Evolutionary conservation across 2,888 invertebrate species (phyloP).

Genomic region (Eremobia ochroleuca): DNA sequence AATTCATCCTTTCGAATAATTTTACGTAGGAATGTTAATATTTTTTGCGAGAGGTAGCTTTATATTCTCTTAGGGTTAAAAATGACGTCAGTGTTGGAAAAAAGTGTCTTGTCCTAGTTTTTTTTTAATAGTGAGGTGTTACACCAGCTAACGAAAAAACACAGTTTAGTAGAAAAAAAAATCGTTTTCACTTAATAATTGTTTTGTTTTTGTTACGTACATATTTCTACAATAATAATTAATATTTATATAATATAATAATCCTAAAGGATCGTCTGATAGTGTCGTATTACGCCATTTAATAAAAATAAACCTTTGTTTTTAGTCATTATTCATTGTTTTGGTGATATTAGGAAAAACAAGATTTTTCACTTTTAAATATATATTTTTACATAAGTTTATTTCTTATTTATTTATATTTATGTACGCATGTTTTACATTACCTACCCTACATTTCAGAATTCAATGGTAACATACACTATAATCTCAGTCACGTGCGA

Average conservation of each 20-base stretch:
- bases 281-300: too few species aligned
- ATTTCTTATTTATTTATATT: background rate
- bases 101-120: background rate
- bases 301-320: too few species aligned
- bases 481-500: slow-evolving; percentile 40
- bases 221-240: background rate
- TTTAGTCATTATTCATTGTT: too few species aligned
- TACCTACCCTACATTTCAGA: slow-evolving; percentile 1
- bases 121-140: too few species aligned
- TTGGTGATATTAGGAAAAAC: too few species aligned
- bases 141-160: background rate
- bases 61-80: background rate
- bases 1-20: background rate
- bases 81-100: background rate
- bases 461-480: slow-evolving; percentile 9
- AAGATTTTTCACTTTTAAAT: too few species aligned
- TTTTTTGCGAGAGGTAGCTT: background rate
- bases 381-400: too few species aligned
- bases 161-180: background rate
- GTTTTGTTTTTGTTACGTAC: background rate
- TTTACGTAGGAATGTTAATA: background rate
- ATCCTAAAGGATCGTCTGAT: background rate
- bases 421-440: background rate
- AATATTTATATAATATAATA: background rate
- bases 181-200: background rate